A percentile compares a stretch with the other conserved stretches of the same genome.
Evolutionary conservation across 2,113 vertebrate species (phyloP).

Genomic region (Garra rufa): DNA sequence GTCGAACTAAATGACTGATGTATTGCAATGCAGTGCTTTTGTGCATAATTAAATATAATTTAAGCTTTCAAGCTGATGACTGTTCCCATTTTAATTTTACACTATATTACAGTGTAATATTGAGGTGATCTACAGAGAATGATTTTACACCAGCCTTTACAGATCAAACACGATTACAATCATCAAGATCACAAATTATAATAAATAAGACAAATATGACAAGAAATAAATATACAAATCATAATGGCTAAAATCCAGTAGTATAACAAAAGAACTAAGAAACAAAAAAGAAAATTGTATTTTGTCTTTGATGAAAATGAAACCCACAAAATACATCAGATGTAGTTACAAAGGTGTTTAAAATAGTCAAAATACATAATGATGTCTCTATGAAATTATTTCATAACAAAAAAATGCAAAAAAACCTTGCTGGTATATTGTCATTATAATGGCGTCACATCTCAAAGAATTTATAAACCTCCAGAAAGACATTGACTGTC

Average conservation of each 20-base stretch:
- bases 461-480: background rate
- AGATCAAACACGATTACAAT: constrained; percentile 20
- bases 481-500: background rate
- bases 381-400: background rate
- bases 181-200: constrained; percentile 6
- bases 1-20: background rate
- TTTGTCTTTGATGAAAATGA: background rate
- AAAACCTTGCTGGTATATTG: constrained; percentile 14
- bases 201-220: background rate
- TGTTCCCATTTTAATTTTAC: background rate
- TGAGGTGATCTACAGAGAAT: background rate
- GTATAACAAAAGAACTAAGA: background rate
- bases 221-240: background rate
- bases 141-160: constrained; percentile 6
- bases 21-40: background rate
- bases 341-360: background rate
- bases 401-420: background rate
- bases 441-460: background rate
- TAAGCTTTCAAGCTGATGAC: background rate
- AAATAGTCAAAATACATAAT: background rate
- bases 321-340: constrained; percentile 6
- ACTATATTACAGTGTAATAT: background rate
- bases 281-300: background rate
- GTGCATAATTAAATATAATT: background rate
- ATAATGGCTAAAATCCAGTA: background rate